Evolutionary conservation across 2,888 invertebrate species (phyloP), one percentile per base, ranked within the genome.

Genomic region (Desoria tigrina): DNA sequence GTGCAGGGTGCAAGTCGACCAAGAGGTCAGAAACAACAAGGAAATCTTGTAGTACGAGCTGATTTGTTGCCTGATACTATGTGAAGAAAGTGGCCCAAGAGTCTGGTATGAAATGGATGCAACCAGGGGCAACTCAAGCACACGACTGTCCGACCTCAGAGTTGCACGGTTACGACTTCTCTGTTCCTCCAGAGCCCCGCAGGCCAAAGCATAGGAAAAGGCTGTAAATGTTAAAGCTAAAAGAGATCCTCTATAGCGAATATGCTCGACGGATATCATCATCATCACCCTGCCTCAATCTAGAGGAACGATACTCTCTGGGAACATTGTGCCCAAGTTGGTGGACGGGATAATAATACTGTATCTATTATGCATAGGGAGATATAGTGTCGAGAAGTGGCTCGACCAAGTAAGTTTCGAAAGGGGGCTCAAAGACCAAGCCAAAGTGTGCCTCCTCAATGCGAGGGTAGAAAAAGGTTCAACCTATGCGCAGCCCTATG

Each of bases 401-500:
- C 42, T 39, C 28, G 64, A n/a, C n/a, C n/a, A 66, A 59, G 56
- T 42, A 51, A 23, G 61, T 53, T 61, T 64, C 55, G 61, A 58
- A 60, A 53, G 60, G 63, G 66, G 65, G 63, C 65, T 65, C 60
- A 61, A 61, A 61, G 61, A 61, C 65, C 65, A 61, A 53, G 59
- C 42, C 60, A 60, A 54, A 60, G 64, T 42, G 59, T 59, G 42
- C 55, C 64, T 64, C 59, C 63, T 71, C 68, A 66, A 66, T 64
- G 27, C 32, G 59, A 65, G 63, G 65, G 65, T 63, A 66, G 68
- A 56, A 71, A 66, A 74, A 69, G 71, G 74, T 69, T 70, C 70
- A 69, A 69, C 72, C 73, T 73, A 73, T 70, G 71, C 74, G 69
- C 72, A 74, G 74, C 74, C 57, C 71, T 69, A 65, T 72, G 74